These are phyloP conservation scores for Scaptomyza polygonia DNA, from an alignment of 2,888 invertebrate genomes.

Conservation along the genomic window DNA sequence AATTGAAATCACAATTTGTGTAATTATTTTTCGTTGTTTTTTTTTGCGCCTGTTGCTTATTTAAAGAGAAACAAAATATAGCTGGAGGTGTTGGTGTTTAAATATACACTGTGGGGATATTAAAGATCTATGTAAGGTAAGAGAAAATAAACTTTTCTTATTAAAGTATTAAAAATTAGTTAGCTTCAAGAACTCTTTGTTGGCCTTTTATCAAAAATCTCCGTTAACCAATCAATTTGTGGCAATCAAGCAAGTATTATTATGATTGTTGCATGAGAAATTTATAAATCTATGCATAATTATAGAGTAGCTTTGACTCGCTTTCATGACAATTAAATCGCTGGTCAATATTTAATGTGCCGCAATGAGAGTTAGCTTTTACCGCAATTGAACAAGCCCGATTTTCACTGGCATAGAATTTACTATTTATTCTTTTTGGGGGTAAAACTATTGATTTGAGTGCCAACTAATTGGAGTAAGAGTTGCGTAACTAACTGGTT, in stretches of 20 bases:
- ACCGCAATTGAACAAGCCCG: conserved; percentile 32
- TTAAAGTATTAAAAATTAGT: too few relatives aligned
- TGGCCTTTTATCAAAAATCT: neutral
- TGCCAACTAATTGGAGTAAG: conserved; percentile 10
- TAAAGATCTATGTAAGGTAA: too few relatives aligned
- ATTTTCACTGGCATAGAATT: conserved; percentile 43
- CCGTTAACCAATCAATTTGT: conserved; percentile 2
- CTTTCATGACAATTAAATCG: conserved; percentile 26
- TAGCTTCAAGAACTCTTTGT: neutral
- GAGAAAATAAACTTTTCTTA: too few relatives aligned
- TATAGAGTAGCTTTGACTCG: conserved; percentile 15
- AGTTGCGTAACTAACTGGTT: conserved; percentile 13
- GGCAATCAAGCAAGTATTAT: conserved; percentile 1
- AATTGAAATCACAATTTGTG: conserved; percentile 61
- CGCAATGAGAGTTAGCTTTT: conserved; percentile 27
- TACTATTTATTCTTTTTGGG: conserved; percentile 5
- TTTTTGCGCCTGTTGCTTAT: neutral
- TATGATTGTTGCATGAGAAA: conserved; percentile 9
- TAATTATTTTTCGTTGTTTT: too few relatives aligned
- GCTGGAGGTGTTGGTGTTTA: conserved; percentile 4
- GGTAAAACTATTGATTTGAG: conserved; percentile 38
- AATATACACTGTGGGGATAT: neutral
- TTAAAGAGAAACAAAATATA: conserved; percentile 5
- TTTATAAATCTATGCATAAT: conserved; percentile 19
- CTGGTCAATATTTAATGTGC: conserved; percentile 35